These are phyloP conservation scores for Galeruca laticollis DNA, from an alignment of 2,888 invertebrate genomes.

Conservation along the genomic window DNA sequence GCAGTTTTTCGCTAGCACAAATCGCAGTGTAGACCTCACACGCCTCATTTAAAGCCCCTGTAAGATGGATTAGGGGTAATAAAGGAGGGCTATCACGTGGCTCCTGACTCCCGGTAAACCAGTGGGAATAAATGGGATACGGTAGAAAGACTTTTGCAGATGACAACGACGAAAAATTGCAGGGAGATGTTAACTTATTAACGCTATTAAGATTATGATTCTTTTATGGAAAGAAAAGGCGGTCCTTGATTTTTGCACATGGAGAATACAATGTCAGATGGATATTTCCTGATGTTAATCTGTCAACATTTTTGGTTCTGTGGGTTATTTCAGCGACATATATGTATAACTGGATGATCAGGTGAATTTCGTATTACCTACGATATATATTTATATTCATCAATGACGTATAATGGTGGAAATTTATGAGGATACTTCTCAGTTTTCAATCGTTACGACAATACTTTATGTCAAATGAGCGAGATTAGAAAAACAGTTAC, in stretches of 20 bases:
- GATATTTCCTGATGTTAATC: neutral
- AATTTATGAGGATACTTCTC: no score
- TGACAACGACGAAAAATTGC: conserved; percentile 34
- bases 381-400: no score
- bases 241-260: neutral
- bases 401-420: no score
- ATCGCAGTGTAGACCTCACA: conserved; percentile 40
- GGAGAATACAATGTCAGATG: neutral
- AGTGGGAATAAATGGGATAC: conserved; percentile 30
- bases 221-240: neutral
- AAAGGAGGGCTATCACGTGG: conserved; percentile 44
- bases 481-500: no score
- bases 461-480: no score
- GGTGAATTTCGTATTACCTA: no score
- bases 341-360: no score
- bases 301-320: neutral
- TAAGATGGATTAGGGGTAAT: conserved; percentile 50
- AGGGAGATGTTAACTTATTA: conserved; percentile 32
- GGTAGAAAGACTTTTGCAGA: conserved; percentile 31
- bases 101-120: conserved; percentile 43
- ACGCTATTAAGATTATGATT: conserved; percentile 19
- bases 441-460: no score
- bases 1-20: conserved; percentile 34
- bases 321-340: neutral
- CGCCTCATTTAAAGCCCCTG: conserved; percentile 48